Evolutionary conservation across 2,113 vertebrate genomes (phyloP).

Genomic region (Tachysurus vachellii): DNA sequence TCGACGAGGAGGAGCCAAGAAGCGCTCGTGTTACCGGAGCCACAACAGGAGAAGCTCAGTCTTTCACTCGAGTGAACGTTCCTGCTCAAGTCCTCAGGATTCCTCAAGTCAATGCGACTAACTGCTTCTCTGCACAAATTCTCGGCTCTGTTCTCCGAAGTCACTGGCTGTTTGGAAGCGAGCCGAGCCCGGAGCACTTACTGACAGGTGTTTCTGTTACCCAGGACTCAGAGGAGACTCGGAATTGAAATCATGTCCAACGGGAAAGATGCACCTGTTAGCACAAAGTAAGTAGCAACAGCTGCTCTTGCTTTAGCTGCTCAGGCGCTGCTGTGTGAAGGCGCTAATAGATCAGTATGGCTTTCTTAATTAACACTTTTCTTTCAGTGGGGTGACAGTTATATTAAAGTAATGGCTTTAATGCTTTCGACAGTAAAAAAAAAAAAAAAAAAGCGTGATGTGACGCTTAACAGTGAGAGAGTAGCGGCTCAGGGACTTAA

Average conservation of each 20-base stretch:
- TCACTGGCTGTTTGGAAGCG: constrained; percentile 5
- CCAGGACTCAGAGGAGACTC: constrained; percentile 14
- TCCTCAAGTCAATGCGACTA: constrained; percentile 22
- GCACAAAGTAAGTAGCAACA: constrained; percentile 65
- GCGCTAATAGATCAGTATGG: neutral
- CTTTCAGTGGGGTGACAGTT: neutral
- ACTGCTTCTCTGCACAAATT: neutral
- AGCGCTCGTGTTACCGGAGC: neutral
- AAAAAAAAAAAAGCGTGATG: neutral
- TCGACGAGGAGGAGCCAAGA: constrained; percentile 43
- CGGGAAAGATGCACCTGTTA: constrained; percentile 66
- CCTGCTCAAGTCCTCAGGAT: neutral
- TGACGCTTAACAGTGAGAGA: neutral
- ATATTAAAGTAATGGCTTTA: neutral
- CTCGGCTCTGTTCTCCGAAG: constrained; percentile 14
- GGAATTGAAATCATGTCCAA: constrained; percentile 64
- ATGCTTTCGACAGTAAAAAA: neutral
- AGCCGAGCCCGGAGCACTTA: constrained; percentile 6
- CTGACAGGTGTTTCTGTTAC: constrained; percentile 45
- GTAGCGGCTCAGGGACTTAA: neutral
- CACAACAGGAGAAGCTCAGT: neutral
- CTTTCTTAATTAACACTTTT: neutral
- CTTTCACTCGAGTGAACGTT: neutral
- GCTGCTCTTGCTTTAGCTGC: neutral
- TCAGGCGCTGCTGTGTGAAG: neutral